phyloP scores from a whole-genome alignment of 2,113 vertebrate genomes.

The Psophia crepitans region DNA sequence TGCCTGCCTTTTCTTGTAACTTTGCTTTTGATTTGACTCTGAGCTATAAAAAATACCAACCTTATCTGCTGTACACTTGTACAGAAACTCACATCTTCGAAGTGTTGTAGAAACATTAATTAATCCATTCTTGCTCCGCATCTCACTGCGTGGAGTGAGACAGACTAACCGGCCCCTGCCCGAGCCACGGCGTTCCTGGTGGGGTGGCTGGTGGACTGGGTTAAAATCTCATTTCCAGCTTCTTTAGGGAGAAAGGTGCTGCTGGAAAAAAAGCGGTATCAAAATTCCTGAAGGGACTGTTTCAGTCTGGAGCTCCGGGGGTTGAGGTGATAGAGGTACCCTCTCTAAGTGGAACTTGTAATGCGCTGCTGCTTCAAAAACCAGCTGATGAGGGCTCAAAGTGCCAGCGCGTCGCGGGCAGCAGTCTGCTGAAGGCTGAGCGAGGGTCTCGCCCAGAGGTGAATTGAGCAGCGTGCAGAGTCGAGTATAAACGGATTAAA shows the following conservation, averaged over 20 bases:
- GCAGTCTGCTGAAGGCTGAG: neutral
- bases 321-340: neutral
- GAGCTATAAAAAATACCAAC: neutral
- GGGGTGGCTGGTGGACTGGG: neutral
- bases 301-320: neutral
- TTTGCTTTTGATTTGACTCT: neutral
- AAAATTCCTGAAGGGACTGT: neutral
- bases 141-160: rapidly evolving
- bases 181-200: rapidly evolving
- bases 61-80: neutral
- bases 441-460: rapidly evolving
- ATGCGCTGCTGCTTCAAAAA: neutral
- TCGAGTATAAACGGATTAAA: too few relatives aligned
- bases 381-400: neutral
- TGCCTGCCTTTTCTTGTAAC: neutral
- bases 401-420: neutral
- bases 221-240: neutral
- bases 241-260: neutral
- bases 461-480: rapidly evolving
- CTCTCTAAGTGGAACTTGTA: neutral
- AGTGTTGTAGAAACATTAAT: neutral
- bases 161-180: neutral
- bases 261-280: neutral
- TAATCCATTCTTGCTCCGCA: neutral
- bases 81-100: neutral